Evolutionary conservation across 2,888 invertebrate species (phyloP), one percentile per base, ranked within the genome.

Genomic region (Coelinius sp.): DNA sequence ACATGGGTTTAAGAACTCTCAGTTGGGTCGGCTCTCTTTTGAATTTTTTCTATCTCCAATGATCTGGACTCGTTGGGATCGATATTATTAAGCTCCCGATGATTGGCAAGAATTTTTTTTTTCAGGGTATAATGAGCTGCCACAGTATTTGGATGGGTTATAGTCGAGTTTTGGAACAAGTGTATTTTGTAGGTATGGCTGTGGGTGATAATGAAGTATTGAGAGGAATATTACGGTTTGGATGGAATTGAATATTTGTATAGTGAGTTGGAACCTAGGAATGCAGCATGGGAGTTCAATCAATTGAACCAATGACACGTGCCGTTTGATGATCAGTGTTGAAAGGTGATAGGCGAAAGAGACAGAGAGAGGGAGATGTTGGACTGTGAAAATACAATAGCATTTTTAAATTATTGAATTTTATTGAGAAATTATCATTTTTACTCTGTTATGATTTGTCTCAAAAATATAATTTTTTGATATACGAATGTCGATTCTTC

Each of bases 81-180:
- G 63, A 63, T 63, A 69, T 69, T 59, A 68, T 68, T 49, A 69
- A 46, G 62, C 49, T 59, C 24, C 49, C 63, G 24, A 63, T 70
- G 69, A 70, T 63, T 63, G 49, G 63, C 69, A 70, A 63, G 31
- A 70, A 52, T 24, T 31, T 38, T 31, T 20, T 59, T 7, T 4
- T 1, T 1, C 17, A 14, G 22, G 10, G 14, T 63, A n/a, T n/a
- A 63, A 63, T 41, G 63, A 63, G 63, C 63, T 63, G 63, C 41
- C 41, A 41, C 24, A 12, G 20, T 41, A 41, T 38, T 63, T 63
- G 41, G 17, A 41, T 6, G n/a, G n/a, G 41, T 63, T 10, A 63
- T 63, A 6, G 20, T 4, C 56, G 8, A 31, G 31, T 31, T n/a
- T 27, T 14, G 7, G 56, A 31, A 17, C 53, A 25, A 49, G 46